Conservation (phyloP, 2,113 vertebrate species). For the Lophochroa leadbeateri region DNA sequence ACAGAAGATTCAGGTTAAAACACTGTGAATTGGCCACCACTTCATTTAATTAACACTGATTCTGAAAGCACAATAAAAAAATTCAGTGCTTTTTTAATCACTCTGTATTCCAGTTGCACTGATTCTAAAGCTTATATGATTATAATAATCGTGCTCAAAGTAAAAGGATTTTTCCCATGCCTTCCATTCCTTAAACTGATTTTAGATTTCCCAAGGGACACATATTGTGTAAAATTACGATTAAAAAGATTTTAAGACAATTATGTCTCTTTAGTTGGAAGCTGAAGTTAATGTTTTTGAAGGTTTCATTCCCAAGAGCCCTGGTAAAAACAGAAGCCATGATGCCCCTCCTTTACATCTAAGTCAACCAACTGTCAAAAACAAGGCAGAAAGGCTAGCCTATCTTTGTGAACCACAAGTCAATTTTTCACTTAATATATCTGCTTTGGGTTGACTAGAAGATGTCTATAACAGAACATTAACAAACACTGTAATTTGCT, state of each 20-base stretch:
- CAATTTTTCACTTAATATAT: constrained; percentile 81
- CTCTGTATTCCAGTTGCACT: constrained; percentile 28
- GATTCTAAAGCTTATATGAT: constrained; percentile 30
- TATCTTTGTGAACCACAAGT: constrained; percentile 70
- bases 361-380: constrained; percentile 39
- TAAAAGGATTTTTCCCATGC: constrained; percentile 53
- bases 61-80: constrained; percentile 51
- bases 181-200: constrained; percentile 63
- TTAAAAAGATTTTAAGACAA: constrained; percentile 70
- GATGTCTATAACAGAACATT: constrained; percentile 74
- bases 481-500: constrained; percentile 77
- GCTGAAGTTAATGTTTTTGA: constrained; percentile 56
- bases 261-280: constrained; percentile 63
- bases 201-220: constrained; percentile 65
- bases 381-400: constrained; percentile 41
- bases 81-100: constrained; percentile 56
- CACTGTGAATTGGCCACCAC: not conserved
- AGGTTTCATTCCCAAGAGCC: constrained; percentile 28
- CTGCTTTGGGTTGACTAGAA: constrained; percentile 72
- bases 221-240: constrained; percentile 46
- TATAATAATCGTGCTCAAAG: constrained; percentile 61
- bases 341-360: constrained; percentile 16
- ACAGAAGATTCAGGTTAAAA: constrained; percentile 47
- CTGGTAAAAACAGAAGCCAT: constrained; percentile 11
- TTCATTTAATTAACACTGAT: constrained; percentile 60